Base-by-base conservation (phyloP, 2,113 vertebrate species). In the Raphicerus campestris region DNA sequence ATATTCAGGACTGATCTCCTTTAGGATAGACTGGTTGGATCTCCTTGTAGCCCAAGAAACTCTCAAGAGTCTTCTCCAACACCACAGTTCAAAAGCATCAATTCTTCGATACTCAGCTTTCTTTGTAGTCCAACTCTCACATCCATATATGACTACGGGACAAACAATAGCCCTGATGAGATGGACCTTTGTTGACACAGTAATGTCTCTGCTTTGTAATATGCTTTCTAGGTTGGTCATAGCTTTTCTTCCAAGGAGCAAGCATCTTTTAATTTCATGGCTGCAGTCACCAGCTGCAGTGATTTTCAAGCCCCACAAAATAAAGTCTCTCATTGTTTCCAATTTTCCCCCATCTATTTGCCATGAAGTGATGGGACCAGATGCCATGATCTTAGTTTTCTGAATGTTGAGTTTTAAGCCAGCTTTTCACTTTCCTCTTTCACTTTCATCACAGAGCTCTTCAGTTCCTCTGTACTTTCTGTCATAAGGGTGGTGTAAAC, bases 21-120 rank as follows among this genome's bases (percentile, higher is more conserved):
- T 66, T 66, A 66, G 16, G 63, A 35, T n/a, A 4, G 63, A 10
- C 63, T n/a, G 8, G 32, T 35, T 35, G 63, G 16, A 66, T 66
- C 63, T 66, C 63, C 63, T 66, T 1, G 4, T 1, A 66, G 17
- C 19, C 32, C 32, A 66, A 66, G 32, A 32, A 9, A 66, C 32
- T 35, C 32, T 66, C 2, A 66, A 66, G 0, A 66, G 63, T 66
- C 63, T 66, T n/a, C 63, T 66, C 16, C 16, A 66, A 5, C 4
- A 35, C 8, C 32, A 19, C 1, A n/a, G 63, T n/a, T 66, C 32
- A 66, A 66, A 66, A 66, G 8, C 63, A 66, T 66, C 32, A 35
- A 19, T 35, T n/a, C 63, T 66, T 66, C 1, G 0, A 17, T 0
- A 0, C 16, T 66, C 63, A 66, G 8, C 2, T 66, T 66, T 66